Conservation (phyloP, 2,797 vertebrate genomes). For the Acrossocheilus wenchowensis region DNA sequence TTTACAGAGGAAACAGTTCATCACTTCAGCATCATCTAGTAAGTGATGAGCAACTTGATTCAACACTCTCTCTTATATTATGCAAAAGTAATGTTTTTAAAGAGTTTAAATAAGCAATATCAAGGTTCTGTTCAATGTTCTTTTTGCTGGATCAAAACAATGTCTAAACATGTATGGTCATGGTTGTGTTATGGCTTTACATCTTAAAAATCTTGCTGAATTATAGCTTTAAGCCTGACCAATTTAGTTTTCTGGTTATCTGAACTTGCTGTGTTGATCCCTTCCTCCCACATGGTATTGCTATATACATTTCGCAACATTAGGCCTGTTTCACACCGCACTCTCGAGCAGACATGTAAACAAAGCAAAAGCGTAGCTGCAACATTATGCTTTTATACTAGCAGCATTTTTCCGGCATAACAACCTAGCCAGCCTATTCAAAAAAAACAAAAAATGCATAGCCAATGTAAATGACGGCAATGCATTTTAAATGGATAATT, state of each 20-base stretch:
- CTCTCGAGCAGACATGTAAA: neutral
- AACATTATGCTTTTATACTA: neutral
- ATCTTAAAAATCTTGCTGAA: slow-evolving; percentile 21
- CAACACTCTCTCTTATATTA: slow-evolving; percentile 65
- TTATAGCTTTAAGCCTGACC: slow-evolving; percentile 10
- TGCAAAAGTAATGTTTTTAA: slow-evolving; percentile 72
- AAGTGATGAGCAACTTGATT: slow-evolving; percentile 39
- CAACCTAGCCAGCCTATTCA: neutral
- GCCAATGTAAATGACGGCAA: neutral
- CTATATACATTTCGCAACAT: neutral
- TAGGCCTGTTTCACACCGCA: neutral
- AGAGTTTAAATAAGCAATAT: slow-evolving; percentile 53
- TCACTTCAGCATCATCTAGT: slow-evolving; percentile 10
- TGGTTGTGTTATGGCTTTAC: slow-evolving; percentile 29
- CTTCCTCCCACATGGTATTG: slow-evolving; percentile 2
- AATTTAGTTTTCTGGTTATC: neutral
- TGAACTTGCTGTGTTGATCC: slow-evolving; percentile 10
- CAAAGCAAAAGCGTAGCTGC: neutral
- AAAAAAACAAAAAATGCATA: neutral
- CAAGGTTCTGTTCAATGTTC: slow-evolving; percentile 67
- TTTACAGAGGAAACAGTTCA: neutral
- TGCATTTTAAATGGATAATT: neutral
- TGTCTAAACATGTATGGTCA: slow-evolving; percentile 19
- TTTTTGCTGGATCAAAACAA: slow-evolving; percentile 39
- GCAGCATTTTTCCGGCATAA: neutral